Conservation (phyloP, 2,113 vertebrate species). For the Gnathonemus echidnorhynchus region DNA sequence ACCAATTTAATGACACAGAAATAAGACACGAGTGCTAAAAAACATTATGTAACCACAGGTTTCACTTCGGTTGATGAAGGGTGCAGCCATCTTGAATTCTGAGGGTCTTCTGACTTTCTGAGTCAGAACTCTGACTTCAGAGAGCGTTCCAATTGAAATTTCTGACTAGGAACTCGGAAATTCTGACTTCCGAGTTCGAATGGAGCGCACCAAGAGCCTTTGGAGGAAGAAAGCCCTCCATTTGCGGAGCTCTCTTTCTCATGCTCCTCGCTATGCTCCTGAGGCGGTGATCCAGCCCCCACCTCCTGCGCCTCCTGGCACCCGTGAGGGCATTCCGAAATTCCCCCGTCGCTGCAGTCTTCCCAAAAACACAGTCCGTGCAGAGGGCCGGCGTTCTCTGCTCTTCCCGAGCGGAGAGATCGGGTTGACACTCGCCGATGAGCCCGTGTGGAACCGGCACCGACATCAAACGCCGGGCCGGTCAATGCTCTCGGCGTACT, state of each 20-base stretch:
- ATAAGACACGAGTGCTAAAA: neutral
- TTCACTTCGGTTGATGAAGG: neutral
- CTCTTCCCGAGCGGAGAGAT: neutral
- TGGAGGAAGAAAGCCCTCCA: conserved; percentile 23
- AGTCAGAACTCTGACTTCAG: neutral
- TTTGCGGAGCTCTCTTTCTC: neutral
- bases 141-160: neutral
- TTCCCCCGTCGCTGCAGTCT: conserved; percentile 35
- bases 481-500: neutral
- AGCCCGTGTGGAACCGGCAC: no score
- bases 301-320: conserved; percentile 8
- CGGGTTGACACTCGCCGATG: neutral
- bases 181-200: neutral
- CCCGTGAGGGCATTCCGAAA: conserved; percentile 44
- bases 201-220: neutral
- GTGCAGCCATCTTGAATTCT: neutral
- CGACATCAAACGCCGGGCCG: neutral
- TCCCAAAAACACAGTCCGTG: neutral
- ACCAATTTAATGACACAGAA: neutral
- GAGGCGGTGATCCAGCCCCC: neutral
- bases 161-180: neutral
- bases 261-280: neutral
- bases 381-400: neutral
- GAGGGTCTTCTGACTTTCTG: neutral
- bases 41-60: neutral